A percentile compares a stretch with the other conserved stretches of the same genome.
phyloP scores from a whole-genome alignment of 2,888 invertebrate species.

The Polydrusus pterygomalis region DNA sequence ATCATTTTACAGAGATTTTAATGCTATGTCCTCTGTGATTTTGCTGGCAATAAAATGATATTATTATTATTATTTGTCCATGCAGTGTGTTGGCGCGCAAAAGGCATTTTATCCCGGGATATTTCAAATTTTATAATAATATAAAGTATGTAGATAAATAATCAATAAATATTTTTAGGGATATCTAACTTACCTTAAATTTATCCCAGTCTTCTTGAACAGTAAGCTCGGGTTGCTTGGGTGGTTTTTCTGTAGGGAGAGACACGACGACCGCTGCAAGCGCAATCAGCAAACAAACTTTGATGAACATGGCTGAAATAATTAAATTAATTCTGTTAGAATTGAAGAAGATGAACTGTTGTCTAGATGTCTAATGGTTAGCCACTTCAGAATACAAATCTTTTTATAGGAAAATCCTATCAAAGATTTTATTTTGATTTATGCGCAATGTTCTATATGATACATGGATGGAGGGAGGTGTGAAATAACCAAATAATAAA shows the following conservation, averaged over 20 bases:
- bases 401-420: slow-evolving; percentile 7
- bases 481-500: not conserved
- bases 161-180: too few relatives aligned
- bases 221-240: not conserved
- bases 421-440: not conserved
- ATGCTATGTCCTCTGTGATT: too few relatives aligned
- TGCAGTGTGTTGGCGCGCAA: too few relatives aligned
- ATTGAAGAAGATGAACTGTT: slow-evolving; percentile 7
- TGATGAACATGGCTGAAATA: slow-evolving; percentile 36
- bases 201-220: slow-evolving; percentile 21
- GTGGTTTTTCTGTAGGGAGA: not conserved
- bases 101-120: too few relatives aligned
- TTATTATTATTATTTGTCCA: too few relatives aligned
- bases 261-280: slow-evolving; percentile 30
- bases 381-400: not conserved
- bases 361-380: not conserved
- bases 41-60: too few relatives aligned
- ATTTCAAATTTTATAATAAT: too few relatives aligned
- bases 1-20: too few relatives aligned
- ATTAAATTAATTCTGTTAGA: not conserved
- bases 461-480: not conserved
- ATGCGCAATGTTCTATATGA: not conserved
- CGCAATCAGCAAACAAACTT: slow-evolving; percentile 26
- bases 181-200: slow-evolving; percentile 36
- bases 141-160: too few relatives aligned